Base-by-base conservation (phyloP, 92 coral and sea anemone species). In the Heliopora coerulea region DNA sequence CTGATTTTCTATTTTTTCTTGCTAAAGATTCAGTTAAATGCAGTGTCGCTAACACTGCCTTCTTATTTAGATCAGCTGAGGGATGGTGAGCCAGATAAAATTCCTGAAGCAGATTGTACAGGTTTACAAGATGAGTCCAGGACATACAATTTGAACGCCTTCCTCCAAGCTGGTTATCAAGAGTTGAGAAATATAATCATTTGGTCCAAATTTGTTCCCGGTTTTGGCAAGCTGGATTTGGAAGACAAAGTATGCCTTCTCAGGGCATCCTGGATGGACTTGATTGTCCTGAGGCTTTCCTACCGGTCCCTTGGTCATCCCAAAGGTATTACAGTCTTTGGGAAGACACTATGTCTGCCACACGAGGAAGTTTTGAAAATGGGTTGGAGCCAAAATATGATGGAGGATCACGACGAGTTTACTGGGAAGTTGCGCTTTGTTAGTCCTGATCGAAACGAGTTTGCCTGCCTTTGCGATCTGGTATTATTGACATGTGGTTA, bases 181-280 rank as follows among this genome's bases (percentile, higher is more conserved):
- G 99, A 95, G 34, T 86, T 95, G 1, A 73, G 85, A 35, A 76
- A 79, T 32, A 72, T 86, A 29, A 88, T 95, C n/a, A 89, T 79
- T 49, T 95, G 99, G 99, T 84, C 96, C 19, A 95, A 95, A 66
- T 56, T 50, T 59, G 99, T 95, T 6, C 99, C 99, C 0, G 99
- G 99, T 9, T 95, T 95, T 85, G 65, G 37, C 56, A 96, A 95
- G 11, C 46, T 95, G 21, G 59, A 82, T 29, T 66, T 86, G 42
- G 96, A 86, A 20, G 99, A 95, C 72, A 96, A 95, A 65, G 91
- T 95, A 6, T 68, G 88, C 66, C 78, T 95, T 60, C 72, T 95
- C 30, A 87, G 91, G 67, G 75, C 99, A 10, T 86, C 85, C 14
- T 95, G 91, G 80, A 95, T 95, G 96, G 99, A 95, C 54, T 65